These are phyloP conservation scores for Apostichopus leukothele DNA, from an alignment of 53 echinoderm and acorn worm species.

Conservation along the genomic window DNA sequence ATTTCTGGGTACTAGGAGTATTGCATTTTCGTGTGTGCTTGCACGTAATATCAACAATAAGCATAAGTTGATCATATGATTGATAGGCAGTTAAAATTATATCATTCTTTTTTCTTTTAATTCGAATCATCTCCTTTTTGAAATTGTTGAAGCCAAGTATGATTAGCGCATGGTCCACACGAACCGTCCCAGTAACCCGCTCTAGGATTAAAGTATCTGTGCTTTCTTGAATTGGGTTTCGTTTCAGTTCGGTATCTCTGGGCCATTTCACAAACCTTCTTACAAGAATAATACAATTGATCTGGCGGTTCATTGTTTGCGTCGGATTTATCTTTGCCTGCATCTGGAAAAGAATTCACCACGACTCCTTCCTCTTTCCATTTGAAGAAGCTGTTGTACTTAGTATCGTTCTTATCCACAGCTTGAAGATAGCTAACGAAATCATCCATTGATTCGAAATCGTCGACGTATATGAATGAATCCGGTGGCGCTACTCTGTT, in stretches of 20 bases:
- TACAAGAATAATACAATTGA: constrained; percentile 14
- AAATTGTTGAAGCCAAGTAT: constrained; percentile 23
- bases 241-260: neutral
- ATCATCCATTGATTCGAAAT: constrained; percentile 35
- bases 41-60: no score
- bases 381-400: constrained; percentile 28
- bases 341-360: neutral
- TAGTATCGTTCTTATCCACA: constrained; percentile 17
- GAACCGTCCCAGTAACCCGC: constrained; percentile 19
- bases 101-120: no score
- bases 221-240: neutral
- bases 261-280: constrained; percentile 13
- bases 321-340: neutral
- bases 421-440: constrained; percentile 6
- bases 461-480: constrained; percentile 38
- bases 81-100: no score
- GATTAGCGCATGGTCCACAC: constrained; percentile 5
- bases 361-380: constrained; percentile 27
- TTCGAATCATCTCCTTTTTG: neutral
- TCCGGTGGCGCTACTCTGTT: constrained; percentile 27
- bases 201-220: constrained; percentile 16
- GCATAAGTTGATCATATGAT: no score
- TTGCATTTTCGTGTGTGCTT: no score
- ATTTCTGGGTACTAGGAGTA: no score
- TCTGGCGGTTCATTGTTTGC: constrained; percentile 1